Evolutionary conservation across 2,888 invertebrate species (phyloP), one percentile per base, ranked within the genome.

Genomic region (Scelioninae gen. 1): DNA sequence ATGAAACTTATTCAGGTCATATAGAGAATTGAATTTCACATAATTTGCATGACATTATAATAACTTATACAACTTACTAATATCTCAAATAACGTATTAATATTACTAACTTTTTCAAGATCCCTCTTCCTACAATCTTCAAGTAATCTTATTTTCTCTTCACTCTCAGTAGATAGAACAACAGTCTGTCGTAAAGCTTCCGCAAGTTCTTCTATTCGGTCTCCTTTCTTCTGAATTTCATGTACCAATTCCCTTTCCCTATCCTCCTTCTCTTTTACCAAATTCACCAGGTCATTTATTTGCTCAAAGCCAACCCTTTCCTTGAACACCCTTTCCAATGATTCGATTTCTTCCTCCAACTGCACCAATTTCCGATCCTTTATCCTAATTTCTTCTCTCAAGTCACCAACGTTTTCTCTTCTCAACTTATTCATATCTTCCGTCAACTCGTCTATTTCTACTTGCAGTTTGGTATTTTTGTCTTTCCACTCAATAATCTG

Each of bases 161-260:
- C 95, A 83, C 95, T 93, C 85, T 96, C 95, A 2, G 95, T 94
- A n/a, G 95, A 95, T 88, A 96, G 94, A 89, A 94, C 91, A 72
- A 96, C 95, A 83, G 96, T 97, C 91, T 97, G 96, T 80, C 96
- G 94, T 80, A 98, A 93, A 16, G 97, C 97, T 86, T 96, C 96
- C 91, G 97, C 96, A 79, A 97, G 92, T 89, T 96, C 96, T 86
- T 96, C 94, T 88, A 96, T 95, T 82, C 95, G 93, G 81, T 93
- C 93, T 31, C 90, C 89, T 77, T 93, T 93, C 4, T 84, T 84
- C 0, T 84, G 69, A n/a, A 91, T 85, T 34, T 92, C 89, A 40
- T 89, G 86, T 76, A 92, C 94, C 87, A 95, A 93, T 74, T 94
- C 89, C 85, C 93, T 93, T 86, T 95, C 95, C 85, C 94, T 93